These are phyloP conservation scores for Montifringilla adamsi DNA, from an alignment of 2,113 vertebrate genomes.

Conservation along the genomic window DNA sequence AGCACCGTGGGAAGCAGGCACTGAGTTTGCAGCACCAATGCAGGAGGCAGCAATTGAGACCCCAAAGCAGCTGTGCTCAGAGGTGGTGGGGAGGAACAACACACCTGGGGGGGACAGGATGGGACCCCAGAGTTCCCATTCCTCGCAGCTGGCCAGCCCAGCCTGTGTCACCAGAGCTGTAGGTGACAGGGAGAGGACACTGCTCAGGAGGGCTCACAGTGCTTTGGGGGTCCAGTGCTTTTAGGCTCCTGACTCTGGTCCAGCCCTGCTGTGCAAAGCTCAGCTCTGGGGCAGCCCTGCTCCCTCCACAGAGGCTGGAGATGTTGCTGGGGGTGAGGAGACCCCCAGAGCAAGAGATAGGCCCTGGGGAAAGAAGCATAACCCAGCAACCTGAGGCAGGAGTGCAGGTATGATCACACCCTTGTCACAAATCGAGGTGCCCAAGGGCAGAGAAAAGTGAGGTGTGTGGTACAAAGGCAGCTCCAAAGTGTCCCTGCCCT, in stretches of 20 bases:
- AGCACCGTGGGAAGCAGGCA: background rate
- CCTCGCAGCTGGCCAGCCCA: background rate
- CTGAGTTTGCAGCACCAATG: background rate
- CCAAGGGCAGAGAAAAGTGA: background rate
- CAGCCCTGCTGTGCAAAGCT: background rate
- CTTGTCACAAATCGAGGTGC: background rate
- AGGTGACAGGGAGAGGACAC: background rate
- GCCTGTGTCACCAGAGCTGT: background rate
- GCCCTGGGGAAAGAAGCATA: background rate
- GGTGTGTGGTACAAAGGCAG: background rate
- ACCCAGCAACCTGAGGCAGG: background rate
- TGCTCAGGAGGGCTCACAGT: constrained; percentile 4
- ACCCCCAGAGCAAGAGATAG: background rate
- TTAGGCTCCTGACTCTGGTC: background rate
- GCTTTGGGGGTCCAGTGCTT: background rate
- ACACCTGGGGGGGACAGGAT: background rate
- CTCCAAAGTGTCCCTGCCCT: background rate
- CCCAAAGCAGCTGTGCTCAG: background rate
- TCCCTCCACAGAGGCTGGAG: background rate
- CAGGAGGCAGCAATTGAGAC: background rate
- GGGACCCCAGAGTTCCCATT: background rate
- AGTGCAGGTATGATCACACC: background rate
- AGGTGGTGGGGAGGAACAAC: background rate
- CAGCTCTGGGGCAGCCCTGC: background rate
- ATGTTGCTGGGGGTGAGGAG: background rate